phyloP scores from a whole-genome alignment of 2,113 vertebrate genomes.

The Gasterosteus nipponicus region DNA sequence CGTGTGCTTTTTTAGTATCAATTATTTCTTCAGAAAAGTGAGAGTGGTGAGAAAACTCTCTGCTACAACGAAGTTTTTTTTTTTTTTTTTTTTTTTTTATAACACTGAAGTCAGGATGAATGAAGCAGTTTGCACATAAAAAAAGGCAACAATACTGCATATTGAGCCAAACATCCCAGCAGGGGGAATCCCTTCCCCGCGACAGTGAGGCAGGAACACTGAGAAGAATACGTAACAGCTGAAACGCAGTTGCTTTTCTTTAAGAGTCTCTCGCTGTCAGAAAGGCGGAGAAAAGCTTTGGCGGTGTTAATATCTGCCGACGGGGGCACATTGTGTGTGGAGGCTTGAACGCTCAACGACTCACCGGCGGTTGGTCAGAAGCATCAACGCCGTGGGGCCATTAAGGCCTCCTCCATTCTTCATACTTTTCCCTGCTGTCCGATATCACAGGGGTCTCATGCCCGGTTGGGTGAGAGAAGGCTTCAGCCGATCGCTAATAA shows the following conservation, averaged over 20 bases:
- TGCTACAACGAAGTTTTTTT: not conserved
- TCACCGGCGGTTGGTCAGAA: constrained; percentile 30
- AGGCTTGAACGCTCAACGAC: not conserved
- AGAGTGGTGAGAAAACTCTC: not conserved
- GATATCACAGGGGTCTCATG: constrained; percentile 19
- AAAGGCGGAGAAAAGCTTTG: not conserved
- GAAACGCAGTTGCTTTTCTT: not conserved
- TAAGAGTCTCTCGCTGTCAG: not conserved
- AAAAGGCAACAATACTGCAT: not conserved
- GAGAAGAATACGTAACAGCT: not conserved
- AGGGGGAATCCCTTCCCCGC: not conserved
- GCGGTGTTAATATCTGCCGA: not conserved
- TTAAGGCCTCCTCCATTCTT: constrained; percentile 50
- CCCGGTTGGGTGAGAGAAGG: constrained; percentile 47
- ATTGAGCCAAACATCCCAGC: not conserved
- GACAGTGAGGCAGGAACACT: not conserved
- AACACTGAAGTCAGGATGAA: not conserved
- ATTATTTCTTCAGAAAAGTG: constrained; percentile 6
- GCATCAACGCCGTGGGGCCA: constrained; percentile 41
- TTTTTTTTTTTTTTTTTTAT: not conserved
- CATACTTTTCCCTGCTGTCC: constrained; percentile 38
- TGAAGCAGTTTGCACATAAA: not conserved
- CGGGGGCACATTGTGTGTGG: not conserved
- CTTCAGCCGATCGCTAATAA: constrained; percentile 65
- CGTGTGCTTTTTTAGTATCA: not conserved